These are phyloP conservation scores for Crematogaster levior DNA, from an alignment of 2,888 invertebrate genomes.

Conservation along the genomic window DNA sequence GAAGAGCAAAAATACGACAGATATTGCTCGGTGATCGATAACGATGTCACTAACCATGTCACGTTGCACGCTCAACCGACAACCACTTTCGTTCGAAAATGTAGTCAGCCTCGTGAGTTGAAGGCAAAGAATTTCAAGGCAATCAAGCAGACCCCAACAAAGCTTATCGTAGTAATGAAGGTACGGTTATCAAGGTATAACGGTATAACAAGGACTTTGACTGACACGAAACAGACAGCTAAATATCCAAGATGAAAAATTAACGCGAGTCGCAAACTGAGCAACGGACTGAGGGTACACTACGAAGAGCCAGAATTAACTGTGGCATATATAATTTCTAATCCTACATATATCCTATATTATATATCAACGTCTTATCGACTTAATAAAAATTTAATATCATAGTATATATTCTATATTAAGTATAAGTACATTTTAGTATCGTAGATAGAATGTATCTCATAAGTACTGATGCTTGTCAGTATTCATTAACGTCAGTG, in stretches of 20 bases:
- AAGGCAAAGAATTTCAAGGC: conserved; percentile 36
- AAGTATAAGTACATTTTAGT: background rate
- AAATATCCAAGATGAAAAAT: conserved; percentile 59
- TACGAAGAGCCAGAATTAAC: background rate
- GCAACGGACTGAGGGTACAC: background rate
- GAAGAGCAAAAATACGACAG: background rate
- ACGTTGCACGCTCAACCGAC: conserved; percentile 13
- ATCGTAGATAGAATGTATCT: background rate
- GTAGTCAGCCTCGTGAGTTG: background rate
- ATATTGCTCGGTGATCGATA: conserved; percentile 18
- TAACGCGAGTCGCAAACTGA: conserved; percentile 1
- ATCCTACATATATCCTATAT: background rate
- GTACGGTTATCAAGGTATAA: conserved; percentile 41
- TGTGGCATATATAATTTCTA: background rate
- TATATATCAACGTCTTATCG: background rate
- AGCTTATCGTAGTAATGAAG: conserved; percentile 48
- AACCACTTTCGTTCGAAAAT: conserved; percentile 2
- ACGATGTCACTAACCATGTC: conserved; percentile 22
- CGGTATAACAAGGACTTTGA: conserved; percentile 60
- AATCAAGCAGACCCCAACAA: conserved; percentile 33
- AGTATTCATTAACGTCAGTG: background rate
- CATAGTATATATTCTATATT: background rate
- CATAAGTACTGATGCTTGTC: background rate
- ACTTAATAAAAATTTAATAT: background rate
- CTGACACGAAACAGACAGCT: conserved; percentile 64